Evolutionary conservation across 2,113 vertebrate species (phyloP).

Genomic region (Urocynchramus pylzowi): DNA sequence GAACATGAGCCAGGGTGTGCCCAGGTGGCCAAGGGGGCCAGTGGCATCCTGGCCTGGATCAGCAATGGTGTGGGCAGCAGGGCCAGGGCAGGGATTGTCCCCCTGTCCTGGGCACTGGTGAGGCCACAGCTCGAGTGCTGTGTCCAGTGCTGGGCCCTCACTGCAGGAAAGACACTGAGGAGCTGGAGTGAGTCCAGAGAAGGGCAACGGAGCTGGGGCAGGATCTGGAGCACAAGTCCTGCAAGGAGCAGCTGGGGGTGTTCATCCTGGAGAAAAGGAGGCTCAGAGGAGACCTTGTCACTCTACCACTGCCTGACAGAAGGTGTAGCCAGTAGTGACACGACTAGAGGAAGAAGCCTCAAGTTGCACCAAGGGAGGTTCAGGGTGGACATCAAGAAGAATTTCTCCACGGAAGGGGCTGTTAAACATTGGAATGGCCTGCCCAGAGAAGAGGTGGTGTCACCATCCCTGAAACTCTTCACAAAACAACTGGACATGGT

Average conservation of each 20-base stretch:
- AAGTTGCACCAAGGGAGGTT: not conserved
- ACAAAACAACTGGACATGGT: rapidly evolving
- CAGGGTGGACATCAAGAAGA: not conserved
- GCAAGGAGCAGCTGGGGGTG: not conserved
- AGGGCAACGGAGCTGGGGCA: not conserved
- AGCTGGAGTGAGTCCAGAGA: not conserved
- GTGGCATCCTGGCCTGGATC: not conserved
- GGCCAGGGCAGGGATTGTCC: not conserved
- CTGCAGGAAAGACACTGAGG: not conserved
- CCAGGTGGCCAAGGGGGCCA: not conserved
- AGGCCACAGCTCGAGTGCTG: not conserved
- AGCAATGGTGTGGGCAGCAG: not conserved
- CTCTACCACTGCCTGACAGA: not conserved
- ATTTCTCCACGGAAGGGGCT: not conserved
- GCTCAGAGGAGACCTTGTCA: rapidly evolving
- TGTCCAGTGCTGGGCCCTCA: not conserved
- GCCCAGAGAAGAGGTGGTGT: too few relatives aligned
- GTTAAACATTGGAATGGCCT: not conserved
- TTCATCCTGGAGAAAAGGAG: not conserved
- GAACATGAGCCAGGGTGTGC: not conserved
- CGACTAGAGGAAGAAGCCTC: rapidly evolving
- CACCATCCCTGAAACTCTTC: not conserved
- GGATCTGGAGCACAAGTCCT: not conserved
- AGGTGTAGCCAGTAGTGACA: too few relatives aligned
- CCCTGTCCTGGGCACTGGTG: not conserved